Conservation (phyloP, 2,113 vertebrate genomes). For the Onychostoma macrolepis region DNA sequence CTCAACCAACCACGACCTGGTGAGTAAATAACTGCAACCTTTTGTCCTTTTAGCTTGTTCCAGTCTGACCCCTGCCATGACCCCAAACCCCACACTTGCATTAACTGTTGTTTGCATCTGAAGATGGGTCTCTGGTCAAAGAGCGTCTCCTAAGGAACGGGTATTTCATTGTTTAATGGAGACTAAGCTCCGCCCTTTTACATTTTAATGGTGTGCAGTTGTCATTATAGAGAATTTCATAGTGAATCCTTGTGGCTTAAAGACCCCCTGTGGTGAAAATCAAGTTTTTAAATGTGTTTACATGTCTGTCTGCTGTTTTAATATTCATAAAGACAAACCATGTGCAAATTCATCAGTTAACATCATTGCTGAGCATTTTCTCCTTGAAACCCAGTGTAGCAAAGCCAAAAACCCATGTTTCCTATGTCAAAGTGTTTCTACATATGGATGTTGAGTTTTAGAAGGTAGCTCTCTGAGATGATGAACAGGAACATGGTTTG, state of each 20-base stretch:
- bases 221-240: not conserved
- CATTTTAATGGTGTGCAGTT: not conserved
- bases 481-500: too few species aligned
- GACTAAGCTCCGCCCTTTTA: not conserved
- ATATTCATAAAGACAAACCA: too few species aligned
- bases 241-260: not conserved
- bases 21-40: slow-evolving; percentile 76
- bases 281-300: too few species aligned
- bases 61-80: not conserved
- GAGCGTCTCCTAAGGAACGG: not conserved
- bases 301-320: too few species aligned
- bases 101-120: not conserved
- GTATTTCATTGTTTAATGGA: not conserved
- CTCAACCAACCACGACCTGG: slow-evolving; percentile 99
- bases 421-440: too few species aligned
- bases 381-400: too few species aligned
- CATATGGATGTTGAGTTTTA: too few species aligned
- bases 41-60: not conserved
- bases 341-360: too few species aligned
- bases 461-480: too few species aligned
- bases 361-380: too few species aligned
- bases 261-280: not conserved
- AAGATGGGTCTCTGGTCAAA: not conserved
- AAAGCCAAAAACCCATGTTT: too few species aligned
- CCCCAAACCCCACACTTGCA: not conserved